Evolutionary conservation across 64 coral and sea anemone genomes (phyloP).

Genomic region (Montipora cactus): DNA sequence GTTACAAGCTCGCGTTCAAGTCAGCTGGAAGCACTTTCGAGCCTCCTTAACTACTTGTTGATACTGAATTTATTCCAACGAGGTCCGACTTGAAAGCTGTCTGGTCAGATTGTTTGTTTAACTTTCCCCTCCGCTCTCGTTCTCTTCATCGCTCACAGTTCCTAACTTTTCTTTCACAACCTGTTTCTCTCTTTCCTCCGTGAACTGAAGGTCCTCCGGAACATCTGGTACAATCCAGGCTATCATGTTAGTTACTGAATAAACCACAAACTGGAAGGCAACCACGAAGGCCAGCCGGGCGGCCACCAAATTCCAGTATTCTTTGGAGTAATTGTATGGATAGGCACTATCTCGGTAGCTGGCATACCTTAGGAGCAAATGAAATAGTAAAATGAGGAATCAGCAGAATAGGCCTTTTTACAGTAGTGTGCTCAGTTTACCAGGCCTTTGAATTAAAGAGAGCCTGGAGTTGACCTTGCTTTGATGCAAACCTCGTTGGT

Average conservation of each 20-base stretch:
- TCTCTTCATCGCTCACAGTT: constrained; percentile 22
- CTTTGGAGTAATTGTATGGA: constrained; percentile 65
- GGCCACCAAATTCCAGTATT: constrained; percentile 89
- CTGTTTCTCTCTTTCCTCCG: constrained; percentile 72
- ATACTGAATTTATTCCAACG: too few relatives aligned
- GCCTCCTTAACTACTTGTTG: too few relatives aligned
- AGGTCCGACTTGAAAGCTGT: not conserved
- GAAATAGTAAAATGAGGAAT: too few relatives aligned
- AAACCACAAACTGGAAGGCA: constrained; percentile 81
- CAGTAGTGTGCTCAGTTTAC: too few relatives aligned
- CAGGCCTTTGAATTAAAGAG: too few relatives aligned
- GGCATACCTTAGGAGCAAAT: constrained; percentile 48
- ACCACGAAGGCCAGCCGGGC: constrained; percentile 88
- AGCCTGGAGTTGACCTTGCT: too few relatives aligned
- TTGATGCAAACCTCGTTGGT: too few relatives aligned
- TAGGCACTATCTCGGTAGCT: constrained; percentile 68
- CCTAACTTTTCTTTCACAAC: constrained; percentile 35
- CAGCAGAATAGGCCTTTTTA: too few relatives aligned
- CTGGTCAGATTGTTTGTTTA: not conserved
- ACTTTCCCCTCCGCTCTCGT: constrained; percentile 7
- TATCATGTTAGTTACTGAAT: constrained; percentile 72
- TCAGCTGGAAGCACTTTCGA: too few relatives aligned
- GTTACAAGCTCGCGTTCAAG: too few relatives aligned
- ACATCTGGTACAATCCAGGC: constrained; percentile 90
- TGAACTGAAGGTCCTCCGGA: constrained; percentile 68